A percentile compares a stretch with the other conserved stretches of the same genome.
Conservation (phyloP, 2,113 vertebrate species). For the Megalops atlanticus region DNA sequence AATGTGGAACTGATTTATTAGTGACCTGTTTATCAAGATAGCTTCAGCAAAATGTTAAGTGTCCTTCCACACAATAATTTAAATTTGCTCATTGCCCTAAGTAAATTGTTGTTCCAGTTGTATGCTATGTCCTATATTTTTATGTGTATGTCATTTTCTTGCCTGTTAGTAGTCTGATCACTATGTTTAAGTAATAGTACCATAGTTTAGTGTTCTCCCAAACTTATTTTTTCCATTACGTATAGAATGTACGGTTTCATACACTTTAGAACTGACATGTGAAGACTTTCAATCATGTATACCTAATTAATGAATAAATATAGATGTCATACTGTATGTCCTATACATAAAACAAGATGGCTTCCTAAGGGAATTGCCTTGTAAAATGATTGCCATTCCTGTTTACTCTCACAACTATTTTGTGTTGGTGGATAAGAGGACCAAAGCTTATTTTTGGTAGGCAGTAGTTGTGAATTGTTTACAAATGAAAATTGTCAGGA, state of each 20-base stretch:
- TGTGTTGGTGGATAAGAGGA: constrained; percentile 13
- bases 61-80: neutral
- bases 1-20: no score
- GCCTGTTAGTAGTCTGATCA: neutral
- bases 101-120: no score
- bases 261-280: neutral
- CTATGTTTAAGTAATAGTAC: neutral
- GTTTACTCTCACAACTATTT: neutral
- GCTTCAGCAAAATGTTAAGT: neutral
- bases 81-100: neutral
- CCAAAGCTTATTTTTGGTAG: constrained; percentile 21
- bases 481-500: no score
- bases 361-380: neutral
- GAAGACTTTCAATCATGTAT: neutral
- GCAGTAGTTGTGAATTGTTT: neutral
- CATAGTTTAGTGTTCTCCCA: neutral
- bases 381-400: constrained; percentile 11
- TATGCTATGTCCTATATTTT: neutral
- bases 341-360: constrained; percentile 1
- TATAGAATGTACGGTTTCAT: neutral
- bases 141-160: neutral
- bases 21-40: no score
- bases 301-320: neutral
- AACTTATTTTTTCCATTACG: neutral
- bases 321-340: neutral